Percentiles rank a stretch among this genome's conserved stretches.
phyloP scores from a whole-genome alignment of 2,113 vertebrate species.

The Chloroceryle aenea region DNA sequence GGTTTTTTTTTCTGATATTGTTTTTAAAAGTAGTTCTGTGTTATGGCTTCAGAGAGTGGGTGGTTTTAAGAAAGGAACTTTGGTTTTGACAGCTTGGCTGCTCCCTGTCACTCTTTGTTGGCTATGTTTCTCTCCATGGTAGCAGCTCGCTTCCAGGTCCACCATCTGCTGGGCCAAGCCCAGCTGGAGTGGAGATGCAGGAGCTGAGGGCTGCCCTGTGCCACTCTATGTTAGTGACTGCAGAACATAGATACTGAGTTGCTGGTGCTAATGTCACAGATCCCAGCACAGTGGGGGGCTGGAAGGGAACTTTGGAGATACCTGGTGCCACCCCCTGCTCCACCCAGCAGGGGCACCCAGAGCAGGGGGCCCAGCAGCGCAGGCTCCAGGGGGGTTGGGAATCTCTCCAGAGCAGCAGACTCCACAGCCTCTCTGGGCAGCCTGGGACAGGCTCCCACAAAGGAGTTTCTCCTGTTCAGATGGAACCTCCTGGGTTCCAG shows the following conservation, averaged over 20 bases:
- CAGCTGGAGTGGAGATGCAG: background rate
- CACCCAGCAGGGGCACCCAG: background rate
- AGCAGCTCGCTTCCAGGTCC: background rate
- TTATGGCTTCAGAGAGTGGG: background rate
- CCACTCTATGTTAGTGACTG: background rate
- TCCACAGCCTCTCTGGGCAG: no score
- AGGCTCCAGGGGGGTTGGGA: no score
- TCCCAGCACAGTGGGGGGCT: background rate
- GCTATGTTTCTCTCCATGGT: fast-evolving
- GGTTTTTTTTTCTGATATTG: background rate
- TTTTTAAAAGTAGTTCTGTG: background rate
- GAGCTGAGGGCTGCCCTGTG: background rate
- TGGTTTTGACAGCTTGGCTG: background rate
- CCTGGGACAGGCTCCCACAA: no score
- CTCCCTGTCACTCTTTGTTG: background rate
- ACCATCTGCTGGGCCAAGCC: background rate
- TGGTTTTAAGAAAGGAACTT: background rate
- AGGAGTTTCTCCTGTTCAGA: no score
- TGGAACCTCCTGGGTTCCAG: no score
- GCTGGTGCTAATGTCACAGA: background rate
- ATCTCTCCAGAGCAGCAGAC: no score
- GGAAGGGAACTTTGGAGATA: no score
- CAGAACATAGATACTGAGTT: background rate
- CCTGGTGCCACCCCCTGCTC: background rate
- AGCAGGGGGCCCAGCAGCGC: no score